phyloP scores from a whole-genome alignment of 2,888 invertebrate genomes.

The Dendrolimus pini region DNA sequence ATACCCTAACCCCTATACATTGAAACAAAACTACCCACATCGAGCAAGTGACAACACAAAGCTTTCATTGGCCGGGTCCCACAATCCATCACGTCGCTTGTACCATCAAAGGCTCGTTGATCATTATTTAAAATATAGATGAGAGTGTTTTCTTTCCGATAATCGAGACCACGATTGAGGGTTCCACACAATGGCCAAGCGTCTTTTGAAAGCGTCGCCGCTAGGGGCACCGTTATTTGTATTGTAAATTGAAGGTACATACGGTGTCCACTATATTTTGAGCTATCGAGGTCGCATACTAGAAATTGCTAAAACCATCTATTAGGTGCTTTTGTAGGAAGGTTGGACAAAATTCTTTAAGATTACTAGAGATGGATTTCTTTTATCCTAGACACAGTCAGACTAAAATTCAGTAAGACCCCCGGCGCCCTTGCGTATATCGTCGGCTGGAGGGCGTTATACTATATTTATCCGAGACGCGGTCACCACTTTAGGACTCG shows the following conservation, averaged over 20 bases:
- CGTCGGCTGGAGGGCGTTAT: too few species aligned
- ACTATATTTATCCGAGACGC: too few species aligned
- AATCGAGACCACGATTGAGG: constrained; percentile 72
- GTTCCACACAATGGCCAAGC: constrained; percentile 55
- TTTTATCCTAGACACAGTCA: too few species aligned
- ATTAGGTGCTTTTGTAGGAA: too few species aligned
- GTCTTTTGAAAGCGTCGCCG: constrained; percentile 60
- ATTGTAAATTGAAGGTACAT: constrained; percentile 67
- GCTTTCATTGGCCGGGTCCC: constrained; percentile 55
- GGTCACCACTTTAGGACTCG: too few species aligned
- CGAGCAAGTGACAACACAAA: constrained; percentile 49
- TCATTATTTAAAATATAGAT: constrained; percentile 77
- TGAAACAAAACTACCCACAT: constrained; percentile 13
- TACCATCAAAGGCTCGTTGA: constrained; percentile 46
- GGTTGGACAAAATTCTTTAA: too few species aligned
- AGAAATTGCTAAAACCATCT: not conserved
- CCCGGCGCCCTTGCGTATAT: too few species aligned
- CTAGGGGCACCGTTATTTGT: constrained; percentile 64
- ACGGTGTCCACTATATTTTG: constrained; percentile 53
- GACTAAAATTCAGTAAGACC: too few species aligned
- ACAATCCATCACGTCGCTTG: constrained; percentile 67
- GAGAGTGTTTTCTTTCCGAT: constrained; percentile 75
- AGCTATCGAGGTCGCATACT: constrained; percentile 18
- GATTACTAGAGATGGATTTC: too few species aligned
- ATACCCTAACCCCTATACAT: not conserved